Evolutionary conservation across 2,113 vertebrate genomes (phyloP).

Genomic region (Semicossyphus pulcher): DNA sequence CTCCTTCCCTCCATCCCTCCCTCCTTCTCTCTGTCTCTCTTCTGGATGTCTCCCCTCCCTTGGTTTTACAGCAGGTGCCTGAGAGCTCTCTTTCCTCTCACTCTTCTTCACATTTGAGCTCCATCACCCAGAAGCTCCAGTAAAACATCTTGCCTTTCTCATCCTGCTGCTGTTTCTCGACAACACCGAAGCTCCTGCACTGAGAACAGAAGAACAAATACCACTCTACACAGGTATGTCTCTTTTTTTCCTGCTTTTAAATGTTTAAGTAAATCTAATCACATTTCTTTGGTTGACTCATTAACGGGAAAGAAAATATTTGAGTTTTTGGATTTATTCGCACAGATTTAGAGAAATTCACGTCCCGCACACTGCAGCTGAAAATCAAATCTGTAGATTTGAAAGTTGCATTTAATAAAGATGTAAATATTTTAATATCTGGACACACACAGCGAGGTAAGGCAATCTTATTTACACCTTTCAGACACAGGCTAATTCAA

Average conservation of each 20-base stretch:
- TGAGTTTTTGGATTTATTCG: no score
- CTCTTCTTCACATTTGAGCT: slow-evolving; percentile 9
- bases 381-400: no score
- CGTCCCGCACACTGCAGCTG: no score
- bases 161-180: neutral
- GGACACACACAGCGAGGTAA: no score
- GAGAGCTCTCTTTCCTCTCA: slow-evolving; percentile 8
- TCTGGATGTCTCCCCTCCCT: slow-evolving; percentile 39
- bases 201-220: slow-evolving; percentile 4
- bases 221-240: slow-evolving; percentile 33
- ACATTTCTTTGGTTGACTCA: neutral
- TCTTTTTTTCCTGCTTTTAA: neutral
- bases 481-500: no score
- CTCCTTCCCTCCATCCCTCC: neutral
- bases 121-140: slow-evolving; percentile 2
- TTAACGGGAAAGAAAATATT: neutral
- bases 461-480: no score
- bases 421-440: no score
- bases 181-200: neutral
- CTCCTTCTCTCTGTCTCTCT: slow-evolving; percentile 26
- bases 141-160: neutral
- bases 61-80: slow-evolving; percentile 26
- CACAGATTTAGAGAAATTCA: no score
- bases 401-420: no score
- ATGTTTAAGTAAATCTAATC: neutral